Base-by-base conservation (phyloP, 2,888 invertebrate species). In the Pheosia tremula region DNA sequence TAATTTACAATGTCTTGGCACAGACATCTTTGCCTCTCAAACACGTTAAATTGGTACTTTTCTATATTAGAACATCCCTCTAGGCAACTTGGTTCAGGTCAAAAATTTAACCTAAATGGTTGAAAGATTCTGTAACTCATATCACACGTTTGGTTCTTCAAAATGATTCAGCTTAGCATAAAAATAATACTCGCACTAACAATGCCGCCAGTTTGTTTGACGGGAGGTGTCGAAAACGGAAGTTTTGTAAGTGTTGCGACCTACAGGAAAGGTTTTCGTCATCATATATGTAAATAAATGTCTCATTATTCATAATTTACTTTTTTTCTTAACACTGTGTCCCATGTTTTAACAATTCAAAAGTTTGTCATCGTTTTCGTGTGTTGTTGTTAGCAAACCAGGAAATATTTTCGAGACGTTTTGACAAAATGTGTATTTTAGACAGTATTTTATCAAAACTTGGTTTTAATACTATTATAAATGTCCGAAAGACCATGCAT, bases 401-500 rank as follows among this genome's bases (percentile, higher is more conserved):
- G 43, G 9, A 43, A 43, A 43, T 43, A 24, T 24, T 24, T 24
- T 24, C 24, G 2, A 24, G 24, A 24, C 24, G 24, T 24, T 24
- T 9, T 9, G 4, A 0, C 4, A 8, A 9, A 43, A 43, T 43
- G 43, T 43, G 43, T 43, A 43, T 43, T 43, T 8, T 43, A 9
- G 43, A 3, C 1, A 43, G 9, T 43, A 4, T 10, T 43, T 9
- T 43, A 8, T 9, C 43, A 7, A 43, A 9, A 2, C 8, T 9
- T 43, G 8, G 9, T 43, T 10, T 8, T 4, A 43, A 43, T 9
- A 9, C 9, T 9, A 43, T 9, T n/a, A 4, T 47, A 47, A 5
- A n/a, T 9, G n/a, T 4, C 47, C 4, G 11, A 11, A 5, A n/a
- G 5, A 5, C n/a, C 47, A 47, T 67, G 58, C n/a, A 71, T 66